phyloP scores from a whole-genome alignment of 2,113 vertebrate species.

The Hippocampus zosterae region DNA sequence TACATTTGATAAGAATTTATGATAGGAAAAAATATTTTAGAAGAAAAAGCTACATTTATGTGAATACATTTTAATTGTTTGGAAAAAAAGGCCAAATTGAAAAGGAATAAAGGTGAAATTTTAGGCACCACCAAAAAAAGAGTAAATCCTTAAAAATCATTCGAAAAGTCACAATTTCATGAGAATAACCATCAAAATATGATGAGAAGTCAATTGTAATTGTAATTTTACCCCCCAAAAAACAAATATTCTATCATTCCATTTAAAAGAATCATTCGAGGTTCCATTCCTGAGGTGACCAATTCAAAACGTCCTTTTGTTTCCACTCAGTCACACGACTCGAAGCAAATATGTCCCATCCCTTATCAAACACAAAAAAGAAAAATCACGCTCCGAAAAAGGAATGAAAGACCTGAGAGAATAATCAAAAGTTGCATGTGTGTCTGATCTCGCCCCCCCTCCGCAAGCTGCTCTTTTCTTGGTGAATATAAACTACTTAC shows the following conservation, averaged over 20 bases:
- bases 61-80: no score
- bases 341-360: not conserved
- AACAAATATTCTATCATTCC: not conserved
- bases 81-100: no score
- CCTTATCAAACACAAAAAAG: not conserved
- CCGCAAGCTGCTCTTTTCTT: conserved; percentile 2
- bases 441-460: conserved; percentile 3
- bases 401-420: not conserved
- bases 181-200: no score
- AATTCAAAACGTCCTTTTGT: not conserved
- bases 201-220: not conserved
- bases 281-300: not conserved
- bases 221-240: not conserved
- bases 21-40: no score
- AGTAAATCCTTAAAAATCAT: no score
- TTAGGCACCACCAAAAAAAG: no score
- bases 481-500: not conserved
- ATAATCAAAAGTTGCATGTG: not conserved
- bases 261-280: not conserved
- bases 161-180: no score
- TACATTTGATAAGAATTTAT: no score
- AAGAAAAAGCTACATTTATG: no score
- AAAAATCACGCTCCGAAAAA: not conserved
- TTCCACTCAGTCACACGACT: not conserved
- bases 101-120: no score